phyloP scores from a whole-genome alignment of 2,797 vertebrate species.

The Sebastes umbrosus region DNA sequence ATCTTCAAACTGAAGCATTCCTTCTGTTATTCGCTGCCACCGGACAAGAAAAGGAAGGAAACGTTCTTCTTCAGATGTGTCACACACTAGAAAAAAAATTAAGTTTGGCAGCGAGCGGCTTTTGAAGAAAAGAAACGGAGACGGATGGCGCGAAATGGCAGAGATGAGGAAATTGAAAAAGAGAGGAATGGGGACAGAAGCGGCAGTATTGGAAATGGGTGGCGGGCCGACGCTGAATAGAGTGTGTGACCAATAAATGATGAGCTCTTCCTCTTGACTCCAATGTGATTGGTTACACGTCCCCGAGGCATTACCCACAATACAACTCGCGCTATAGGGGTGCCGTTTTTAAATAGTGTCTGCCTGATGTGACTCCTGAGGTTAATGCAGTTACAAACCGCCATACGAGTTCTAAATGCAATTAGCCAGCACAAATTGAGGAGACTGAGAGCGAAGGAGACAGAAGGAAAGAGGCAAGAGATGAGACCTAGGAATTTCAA shows the following conservation, averaged over 20 bases:
- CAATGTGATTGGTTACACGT: slow-evolving; percentile 71
- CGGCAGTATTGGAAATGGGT: slow-evolving; percentile 32
- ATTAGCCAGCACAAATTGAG: slow-evolving; percentile 65
- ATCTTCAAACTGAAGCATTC: slow-evolving; percentile 30
- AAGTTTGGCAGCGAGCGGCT: slow-evolving; percentile 29
- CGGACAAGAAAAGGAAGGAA: slow-evolving; percentile 14
- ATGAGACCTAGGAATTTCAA: slow-evolving; percentile 57
- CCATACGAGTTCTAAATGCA: slow-evolving; percentile 57
- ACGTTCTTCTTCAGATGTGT: slow-evolving; percentile 39
- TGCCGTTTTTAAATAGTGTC: slow-evolving; percentile 68
- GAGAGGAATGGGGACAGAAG: slow-evolving; percentile 47
- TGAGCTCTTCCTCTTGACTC: slow-evolving; percentile 63
- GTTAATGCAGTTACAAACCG: slow-evolving; percentile 64
- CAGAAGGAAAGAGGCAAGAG: slow-evolving; percentile 12
- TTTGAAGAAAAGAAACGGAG: slow-evolving; percentile 34
- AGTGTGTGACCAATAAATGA: slow-evolving; percentile 73
- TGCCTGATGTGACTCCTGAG: slow-evolving; percentile 65
- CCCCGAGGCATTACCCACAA: slow-evolving; percentile 70
- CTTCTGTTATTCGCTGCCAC: slow-evolving; percentile 22
- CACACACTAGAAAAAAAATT: slow-evolving; percentile 19
- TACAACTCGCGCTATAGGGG: slow-evolving; percentile 50
- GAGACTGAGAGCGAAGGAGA: slow-evolving; percentile 26
- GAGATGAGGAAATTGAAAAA: slow-evolving; percentile 54
- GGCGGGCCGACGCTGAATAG: slow-evolving; percentile 45
- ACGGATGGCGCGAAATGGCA: slow-evolving; percentile 24